phyloP scores from a whole-genome alignment of 2,113 vertebrate genomes.

The Mesembrinibis cayennensis region DNA sequence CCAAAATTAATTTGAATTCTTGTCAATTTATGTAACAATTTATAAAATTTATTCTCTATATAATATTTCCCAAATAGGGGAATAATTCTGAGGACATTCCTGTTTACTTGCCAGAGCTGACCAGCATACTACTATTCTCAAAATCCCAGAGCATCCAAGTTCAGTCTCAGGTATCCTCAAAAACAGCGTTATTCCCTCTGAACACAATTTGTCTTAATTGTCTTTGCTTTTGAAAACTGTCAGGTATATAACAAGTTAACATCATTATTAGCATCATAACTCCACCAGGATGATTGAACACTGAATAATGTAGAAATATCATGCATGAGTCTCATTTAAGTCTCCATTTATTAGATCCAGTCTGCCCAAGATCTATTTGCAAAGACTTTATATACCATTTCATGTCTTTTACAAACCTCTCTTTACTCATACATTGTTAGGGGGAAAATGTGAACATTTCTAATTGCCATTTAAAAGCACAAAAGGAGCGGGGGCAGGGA shows the following conservation, averaged over 20 bases:
- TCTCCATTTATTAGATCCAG: background rate
- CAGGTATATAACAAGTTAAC: background rate
- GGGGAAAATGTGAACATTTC: background rate
- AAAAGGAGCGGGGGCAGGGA: background rate
- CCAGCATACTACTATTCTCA: background rate
- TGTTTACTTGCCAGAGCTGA: background rate
- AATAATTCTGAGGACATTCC: background rate
- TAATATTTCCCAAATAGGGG: background rate
- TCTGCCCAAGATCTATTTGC: background rate
- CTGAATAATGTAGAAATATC: constrained; percentile 10
- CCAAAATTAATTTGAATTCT: background rate
- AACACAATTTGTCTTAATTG: background rate
- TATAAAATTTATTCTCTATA: background rate
- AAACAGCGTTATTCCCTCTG: background rate
- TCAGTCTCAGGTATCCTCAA: background rate
- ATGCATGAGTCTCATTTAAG: background rate
- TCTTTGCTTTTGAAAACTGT: background rate
- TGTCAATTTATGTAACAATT: background rate
- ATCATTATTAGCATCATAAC: constrained; percentile 3
- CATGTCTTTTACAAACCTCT: background rate
- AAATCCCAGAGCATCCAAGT: background rate
- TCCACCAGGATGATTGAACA: background rate
- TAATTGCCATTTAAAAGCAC: background rate
- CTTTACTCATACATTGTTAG: background rate
- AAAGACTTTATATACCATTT: background rate